Evolutionary conservation across 2,797 vertebrate species (phyloP).

Genomic region (Enteromius paludinosus): DNA sequence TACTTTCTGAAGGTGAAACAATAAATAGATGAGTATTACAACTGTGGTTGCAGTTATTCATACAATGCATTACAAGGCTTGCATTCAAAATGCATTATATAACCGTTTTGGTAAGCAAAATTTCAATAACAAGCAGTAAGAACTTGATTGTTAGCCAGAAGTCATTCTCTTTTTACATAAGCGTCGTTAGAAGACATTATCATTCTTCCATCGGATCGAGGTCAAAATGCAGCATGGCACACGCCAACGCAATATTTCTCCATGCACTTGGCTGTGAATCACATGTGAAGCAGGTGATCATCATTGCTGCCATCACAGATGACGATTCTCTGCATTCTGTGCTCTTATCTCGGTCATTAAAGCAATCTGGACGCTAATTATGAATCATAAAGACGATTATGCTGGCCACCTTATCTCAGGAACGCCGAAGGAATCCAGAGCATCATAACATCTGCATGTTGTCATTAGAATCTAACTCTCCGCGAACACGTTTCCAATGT

Average conservation of each 20-base stretch:
- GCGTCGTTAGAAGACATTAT: background rate
- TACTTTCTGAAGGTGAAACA: background rate
- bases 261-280: constrained; percentile 24
- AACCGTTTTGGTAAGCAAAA: background rate
- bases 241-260: constrained; percentile 27
- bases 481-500: background rate
- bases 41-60: background rate
- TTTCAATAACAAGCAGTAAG: background rate
- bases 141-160: background rate
- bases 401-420: constrained; percentile 53
- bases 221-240: constrained; percentile 27
- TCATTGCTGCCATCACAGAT: constrained; percentile 48
- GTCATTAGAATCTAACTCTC: constrained; percentile 13
- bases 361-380: constrained; percentile 59
- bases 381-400: constrained; percentile 52
- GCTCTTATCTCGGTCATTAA: constrained; percentile 57
- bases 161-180: background rate
- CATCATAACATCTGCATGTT: constrained; percentile 15
- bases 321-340: constrained; percentile 34
- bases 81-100: background rate
- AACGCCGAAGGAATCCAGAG: constrained; percentile 43
- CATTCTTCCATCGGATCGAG: background rate
- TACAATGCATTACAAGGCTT: background rate
- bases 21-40: background rate
- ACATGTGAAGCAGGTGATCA: constrained; percentile 52